Conservation (phyloP, 2,113 vertebrate species). For the Nyctibius bracteatus region DNA sequence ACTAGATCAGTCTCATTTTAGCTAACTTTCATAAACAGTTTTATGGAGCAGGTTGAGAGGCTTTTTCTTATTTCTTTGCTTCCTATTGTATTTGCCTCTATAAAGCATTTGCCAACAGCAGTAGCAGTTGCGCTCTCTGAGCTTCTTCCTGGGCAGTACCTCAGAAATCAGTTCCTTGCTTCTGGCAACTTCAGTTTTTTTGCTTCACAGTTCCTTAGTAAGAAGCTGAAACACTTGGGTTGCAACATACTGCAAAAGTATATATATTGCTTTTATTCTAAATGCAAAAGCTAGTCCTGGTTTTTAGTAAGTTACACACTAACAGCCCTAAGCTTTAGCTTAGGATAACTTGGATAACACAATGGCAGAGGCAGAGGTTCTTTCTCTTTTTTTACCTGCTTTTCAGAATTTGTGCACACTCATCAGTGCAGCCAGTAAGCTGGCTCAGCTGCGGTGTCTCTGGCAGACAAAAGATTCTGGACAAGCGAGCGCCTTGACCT, state of each 20-base stretch:
- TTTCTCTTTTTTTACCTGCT: not conserved
- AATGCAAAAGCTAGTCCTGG: not conserved
- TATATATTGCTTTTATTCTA: not conserved
- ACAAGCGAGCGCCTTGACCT: conserved; percentile 84
- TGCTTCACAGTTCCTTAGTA: not conserved
- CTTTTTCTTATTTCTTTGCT: not conserved
- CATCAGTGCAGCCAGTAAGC: conserved; percentile 87
- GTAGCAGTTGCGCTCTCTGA: not conserved
- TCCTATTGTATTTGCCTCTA: not conserved
- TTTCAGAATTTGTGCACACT: conserved; percentile 86
- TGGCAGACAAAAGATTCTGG: conserved; percentile 82
- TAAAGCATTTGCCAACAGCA: not conserved
- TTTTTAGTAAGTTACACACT: not conserved
- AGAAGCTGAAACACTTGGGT: not conserved
- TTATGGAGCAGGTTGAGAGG: not conserved
- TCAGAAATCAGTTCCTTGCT: not conserved
- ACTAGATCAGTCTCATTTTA: conserved; percentile 17
- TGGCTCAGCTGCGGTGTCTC: conserved; percentile 85
- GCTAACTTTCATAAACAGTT: not conserved
- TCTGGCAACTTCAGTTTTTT: not conserved
- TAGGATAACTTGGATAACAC: not conserved
- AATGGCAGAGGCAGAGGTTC: not conserved
- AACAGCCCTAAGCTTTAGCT: not conserved
- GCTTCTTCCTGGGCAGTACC: not conserved
- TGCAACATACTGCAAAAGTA: not conserved